These are phyloP conservation scores for Hyperoplus lanceolatus DNA, from an alignment of 2,797 vertebrate species.

Conservation along the genomic window DNA sequence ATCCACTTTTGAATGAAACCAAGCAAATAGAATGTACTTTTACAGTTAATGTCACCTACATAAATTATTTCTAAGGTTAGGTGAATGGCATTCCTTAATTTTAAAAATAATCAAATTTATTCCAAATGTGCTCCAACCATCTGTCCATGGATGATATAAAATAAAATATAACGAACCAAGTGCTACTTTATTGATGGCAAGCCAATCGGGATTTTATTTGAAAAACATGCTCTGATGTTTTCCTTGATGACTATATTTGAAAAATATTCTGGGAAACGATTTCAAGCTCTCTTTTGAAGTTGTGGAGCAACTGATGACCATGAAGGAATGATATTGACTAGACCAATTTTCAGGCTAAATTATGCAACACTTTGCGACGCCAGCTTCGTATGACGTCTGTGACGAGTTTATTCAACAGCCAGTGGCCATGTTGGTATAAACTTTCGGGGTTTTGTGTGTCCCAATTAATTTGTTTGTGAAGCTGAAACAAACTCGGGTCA, in stretches of 20 bases:
- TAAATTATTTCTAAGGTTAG: slow-evolving; percentile 5
- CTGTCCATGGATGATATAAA: neutral
- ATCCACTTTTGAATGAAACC: slow-evolving; percentile 3
- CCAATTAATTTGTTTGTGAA: slow-evolving; percentile 22
- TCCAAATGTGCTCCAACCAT: slow-evolving; percentile 3
- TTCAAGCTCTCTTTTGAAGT: slow-evolving; percentile 64
- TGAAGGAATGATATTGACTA: slow-evolving; percentile 49
- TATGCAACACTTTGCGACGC: slow-evolving; percentile 25
- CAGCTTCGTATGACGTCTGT: slow-evolving; percentile 18
- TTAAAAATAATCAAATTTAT: neutral
- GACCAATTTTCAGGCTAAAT: slow-evolving; percentile 42
- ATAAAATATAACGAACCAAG: neutral
- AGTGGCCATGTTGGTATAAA: slow-evolving; percentile 9
- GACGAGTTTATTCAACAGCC: slow-evolving; percentile 22
- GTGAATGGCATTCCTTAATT: slow-evolving; percentile 9
- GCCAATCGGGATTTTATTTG: slow-evolving; percentile 14
- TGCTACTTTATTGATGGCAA: slow-evolving; percentile 15
- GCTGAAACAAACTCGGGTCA: slow-evolving; percentile 1
- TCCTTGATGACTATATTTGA: slow-evolving; percentile 18
- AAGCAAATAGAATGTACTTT: neutral
- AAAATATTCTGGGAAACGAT: slow-evolving; percentile 44
- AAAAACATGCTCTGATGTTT: slow-evolving; percentile 32
- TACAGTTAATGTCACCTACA: neutral
- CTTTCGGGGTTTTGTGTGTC: slow-evolving; percentile 18
- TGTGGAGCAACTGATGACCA: slow-evolving; percentile 41